Percentiles rank a stretch among this genome's conserved stretches.
Evolutionary conservation across 2,888 invertebrate genomes (phyloP).

Genomic region (Tenthredo amoena): DNA sequence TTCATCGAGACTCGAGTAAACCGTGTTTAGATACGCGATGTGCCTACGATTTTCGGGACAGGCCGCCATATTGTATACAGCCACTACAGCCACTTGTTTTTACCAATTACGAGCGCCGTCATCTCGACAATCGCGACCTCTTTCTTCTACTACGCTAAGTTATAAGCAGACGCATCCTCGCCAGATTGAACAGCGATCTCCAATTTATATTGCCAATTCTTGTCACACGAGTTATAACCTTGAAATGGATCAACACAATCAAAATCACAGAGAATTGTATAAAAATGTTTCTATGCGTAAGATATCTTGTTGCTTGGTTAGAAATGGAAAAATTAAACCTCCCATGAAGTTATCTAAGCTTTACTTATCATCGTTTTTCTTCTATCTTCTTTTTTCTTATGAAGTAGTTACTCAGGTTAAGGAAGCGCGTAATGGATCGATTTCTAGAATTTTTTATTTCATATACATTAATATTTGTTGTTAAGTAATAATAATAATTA

Average conservation of each 20-base stretch:
- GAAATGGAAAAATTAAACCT: neutral
- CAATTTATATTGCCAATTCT: neutral
- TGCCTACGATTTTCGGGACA: conserved; percentile 50
- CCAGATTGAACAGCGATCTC: neutral
- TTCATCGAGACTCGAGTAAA: conserved; percentile 29
- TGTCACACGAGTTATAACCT: neutral
- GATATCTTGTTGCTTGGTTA: too few species aligned
- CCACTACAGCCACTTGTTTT: conserved; percentile 67
- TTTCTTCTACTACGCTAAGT: conserved; percentile 44
- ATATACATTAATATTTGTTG: conserved; percentile 58
- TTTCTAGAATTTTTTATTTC: conserved; percentile 57
- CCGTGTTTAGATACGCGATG: conserved; percentile 20
- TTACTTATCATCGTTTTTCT: neutral
- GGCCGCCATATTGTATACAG: conserved; percentile 54
- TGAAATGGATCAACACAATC: neutral
- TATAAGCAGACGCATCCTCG: neutral
- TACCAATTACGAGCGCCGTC: conserved; percentile 46
- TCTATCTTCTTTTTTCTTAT: neutral
- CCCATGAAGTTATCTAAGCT: neutral
- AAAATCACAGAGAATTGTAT: too few species aligned
- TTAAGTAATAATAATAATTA: conserved; percentile 56
- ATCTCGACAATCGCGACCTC: conserved; percentile 38
- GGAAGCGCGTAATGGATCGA: conserved; percentile 49
- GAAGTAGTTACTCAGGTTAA: conserved; percentile 53
- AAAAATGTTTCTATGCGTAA: too few species aligned